Evolutionary conservation across 2,113 vertebrate genomes (phyloP), one percentile per base, ranked within the genome.

Genomic region (Phalacrocorax brasilianus): DNA sequence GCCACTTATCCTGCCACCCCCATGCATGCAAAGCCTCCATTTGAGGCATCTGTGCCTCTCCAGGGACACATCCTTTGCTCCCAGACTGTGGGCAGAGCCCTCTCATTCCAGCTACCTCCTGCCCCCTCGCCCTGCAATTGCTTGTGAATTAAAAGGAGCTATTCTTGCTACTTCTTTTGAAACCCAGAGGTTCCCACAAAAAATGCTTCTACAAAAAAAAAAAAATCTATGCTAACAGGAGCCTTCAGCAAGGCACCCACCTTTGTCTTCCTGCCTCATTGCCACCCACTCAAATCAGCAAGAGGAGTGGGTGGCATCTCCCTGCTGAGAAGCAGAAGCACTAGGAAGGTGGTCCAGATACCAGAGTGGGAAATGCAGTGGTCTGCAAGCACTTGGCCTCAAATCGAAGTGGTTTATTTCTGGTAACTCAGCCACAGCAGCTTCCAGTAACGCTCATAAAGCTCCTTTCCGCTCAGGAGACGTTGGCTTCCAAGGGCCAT

Each of bases 391-490:
- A 68, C 21, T 94, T 92, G 77, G 91, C 85, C 87, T 71, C 76
- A 81, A 88, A 86, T 52, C 8, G 7, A 93, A 91, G 89, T 91
- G 94, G 87, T 96, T 92, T 95, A 94, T 97, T 95, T 96, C 91
- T 96, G 96, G 93, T 97, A 97, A 96, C 67, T 97, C 56, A 87
- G 72, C 79, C 88, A 89, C 71, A 96, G 66, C 74, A 87, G 79
- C 84, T 97, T 97, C 96, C 95, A 97, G 95, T 96, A 96, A 97
- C 2, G 76, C 85, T 93, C 88, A 93, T 88, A 91, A 96, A 92
- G 76, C 47, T 87, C 32, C 78, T 91, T 93, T 90, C 96, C 86
- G 58, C 94, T 81, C 0, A 5, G 86, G 74, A 92, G 81, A 84
- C 3, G 5, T 79, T 81, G 81, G 93, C 78, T 94, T 97, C 82